These are phyloP conservation scores for Apotomis betuletana DNA, from an alignment of 2,888 invertebrate species.

Conservation along the genomic window DNA sequence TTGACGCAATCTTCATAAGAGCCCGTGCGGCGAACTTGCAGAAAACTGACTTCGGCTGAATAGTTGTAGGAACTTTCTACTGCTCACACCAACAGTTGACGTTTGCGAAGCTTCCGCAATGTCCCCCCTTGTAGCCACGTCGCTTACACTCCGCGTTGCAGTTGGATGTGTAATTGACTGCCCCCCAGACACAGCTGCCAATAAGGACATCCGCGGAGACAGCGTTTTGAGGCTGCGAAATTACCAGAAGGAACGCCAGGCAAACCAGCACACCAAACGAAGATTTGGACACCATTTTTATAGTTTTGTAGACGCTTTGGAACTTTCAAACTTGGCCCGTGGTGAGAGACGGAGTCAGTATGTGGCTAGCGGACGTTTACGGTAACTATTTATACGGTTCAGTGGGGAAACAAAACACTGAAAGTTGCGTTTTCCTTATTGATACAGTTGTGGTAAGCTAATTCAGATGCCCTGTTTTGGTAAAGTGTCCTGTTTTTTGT, in stretches of 20 bases:
- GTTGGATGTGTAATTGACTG: constrained; percentile 51
- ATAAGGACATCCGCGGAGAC: constrained; percentile 48
- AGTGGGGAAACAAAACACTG: too few species aligned
- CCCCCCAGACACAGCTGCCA: constrained; percentile 55
- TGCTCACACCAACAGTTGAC: constrained; percentile 27
- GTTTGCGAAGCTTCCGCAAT: constrained; percentile 49
- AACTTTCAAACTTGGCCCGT: not conserved
- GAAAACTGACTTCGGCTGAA: not conserved
- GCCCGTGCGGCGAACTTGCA: not conserved
- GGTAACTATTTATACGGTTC: too few species aligned
- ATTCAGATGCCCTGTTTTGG: too few species aligned
- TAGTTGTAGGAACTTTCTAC: not conserved
- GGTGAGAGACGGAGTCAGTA: not conserved
- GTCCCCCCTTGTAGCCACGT: constrained; percentile 47
- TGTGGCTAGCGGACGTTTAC: not conserved
- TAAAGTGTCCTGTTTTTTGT: too few species aligned
- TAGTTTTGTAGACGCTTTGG: not conserved
- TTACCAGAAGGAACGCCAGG: constrained; percentile 49
- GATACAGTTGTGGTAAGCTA: too few species aligned
- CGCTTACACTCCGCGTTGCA: constrained; percentile 52
- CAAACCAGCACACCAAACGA: constrained; percentile 44
- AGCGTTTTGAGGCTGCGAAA: constrained; percentile 46
- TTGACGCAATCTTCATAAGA: not conserved
- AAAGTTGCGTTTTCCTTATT: too few species aligned
- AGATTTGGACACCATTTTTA: constrained; percentile 16